Evolutionary conservation across 2,113 vertebrate species (phyloP), one percentile per base, ranked within the genome.

Genomic region (Xiphias gladius): DNA sequence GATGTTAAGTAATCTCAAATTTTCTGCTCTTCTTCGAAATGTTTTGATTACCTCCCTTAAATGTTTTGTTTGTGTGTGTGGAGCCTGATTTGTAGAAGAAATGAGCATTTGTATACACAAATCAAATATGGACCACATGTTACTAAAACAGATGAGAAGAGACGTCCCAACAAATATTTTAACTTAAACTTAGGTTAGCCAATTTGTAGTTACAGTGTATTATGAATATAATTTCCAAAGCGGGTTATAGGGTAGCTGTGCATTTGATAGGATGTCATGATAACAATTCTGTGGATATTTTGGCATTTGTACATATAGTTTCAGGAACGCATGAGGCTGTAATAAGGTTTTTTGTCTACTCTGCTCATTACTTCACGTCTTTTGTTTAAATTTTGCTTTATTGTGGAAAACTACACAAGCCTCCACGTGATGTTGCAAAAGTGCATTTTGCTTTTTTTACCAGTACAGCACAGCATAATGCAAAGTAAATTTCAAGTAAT

Each of bases 401-500:
- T 24, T 55, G 10, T 12, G 26, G 4, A 57, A n/a, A 59, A 59
- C 24, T 30, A 6, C 5, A 57, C 32, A 7, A 52, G 50, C 50
- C 22, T 10, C 20, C 50, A 52, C 7, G 19, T 61, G 41, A 48
- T 57, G 43, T 67, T 41, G 5, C 6, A 70, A 20, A 37, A 14
- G 3, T 2, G 7, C 30, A 30, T 39, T 61, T n/a, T n/a, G n/a
- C n/a, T n/a, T n/a, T n/a, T n/a, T n/a, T n/a, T n/a, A n/a, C n/a
- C n/a, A n/a, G 67, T 48, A 48, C 14, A 62, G 17, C 22, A 1
- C 12, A n/a, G 50, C 8, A 2, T 24, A 57, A 37, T 7, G 43
- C 71, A 62, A 63, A 76, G 46, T 6, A 0, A 59, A 58, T 52
- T 48, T 79, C 9, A 57, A 76, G 39, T 6, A 64, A 73, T 48